Evolutionary conservation across 2,797 vertebrate species (phyloP), one percentile per base, ranked within the genome.

Genomic region (Chromis chromis): DNA sequence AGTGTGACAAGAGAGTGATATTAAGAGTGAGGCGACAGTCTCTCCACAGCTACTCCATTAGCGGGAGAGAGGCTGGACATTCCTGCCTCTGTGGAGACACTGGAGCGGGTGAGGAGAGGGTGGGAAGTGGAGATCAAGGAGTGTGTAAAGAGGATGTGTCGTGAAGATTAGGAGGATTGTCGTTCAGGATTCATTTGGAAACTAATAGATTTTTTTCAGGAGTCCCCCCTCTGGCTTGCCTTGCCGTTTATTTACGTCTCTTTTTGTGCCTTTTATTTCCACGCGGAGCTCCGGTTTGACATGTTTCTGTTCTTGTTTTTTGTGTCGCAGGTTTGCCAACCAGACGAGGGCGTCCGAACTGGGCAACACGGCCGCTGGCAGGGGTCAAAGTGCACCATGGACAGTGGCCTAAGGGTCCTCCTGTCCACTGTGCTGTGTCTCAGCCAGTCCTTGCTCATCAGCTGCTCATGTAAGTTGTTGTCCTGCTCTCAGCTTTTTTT

Each of bases 361-460:
- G 83, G 83, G 63, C 85, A 87, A 76, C 83, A 85, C 85, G 81
- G 88, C 89, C 74, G 77, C 85, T 82, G 86, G 85, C 78, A 74
- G 90, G 91, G 90, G 86, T 93, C 81, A 84, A 86, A 78, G 86
- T 57, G 70, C 91, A 86, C 83, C 92, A 96, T 96, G 95, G 94
- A 93, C 89, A 67, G 89, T 84, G 90, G 92, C 91, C 89, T 94
- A 21, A 92, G 91, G 91, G 91, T 93, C 90, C 88, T 94, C 91
- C 89, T 95, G 91, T 94, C 93, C 76, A 87, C 93, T 84, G 76
- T 93, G 87, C 89, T 96, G 88, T 95, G 89, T 83, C 90, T 96
- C 85, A 94, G 92, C 90, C 94, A 95, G 73, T 83, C 88, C 9
- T 78, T 93, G 85, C 86, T 95, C 6, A 65, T 94, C 85, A 88